Conservation (phyloP, 1,140 invertebrate genomes). For the Thaumatotibia leucotreta region DNA sequence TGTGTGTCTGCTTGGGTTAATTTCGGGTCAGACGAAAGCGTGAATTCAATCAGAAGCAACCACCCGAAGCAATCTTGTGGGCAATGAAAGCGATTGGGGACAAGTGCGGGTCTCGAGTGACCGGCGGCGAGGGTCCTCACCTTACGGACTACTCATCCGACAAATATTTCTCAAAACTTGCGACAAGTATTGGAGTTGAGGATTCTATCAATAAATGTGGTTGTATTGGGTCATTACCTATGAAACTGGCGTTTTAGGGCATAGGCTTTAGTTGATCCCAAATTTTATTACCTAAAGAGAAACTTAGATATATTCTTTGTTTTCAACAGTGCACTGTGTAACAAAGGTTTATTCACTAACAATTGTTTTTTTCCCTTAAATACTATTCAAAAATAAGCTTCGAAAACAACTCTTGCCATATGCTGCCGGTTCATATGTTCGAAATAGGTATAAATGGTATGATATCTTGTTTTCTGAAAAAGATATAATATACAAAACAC, state of each 20-base stretch:
- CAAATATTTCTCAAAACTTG: slow-evolving; percentile 33
- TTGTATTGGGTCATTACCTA: background rate
- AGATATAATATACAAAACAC: no score
- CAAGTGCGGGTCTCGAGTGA: slow-evolving; percentile 45
- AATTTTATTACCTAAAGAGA: no score
- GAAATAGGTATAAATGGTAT: no score
- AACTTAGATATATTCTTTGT: no score
- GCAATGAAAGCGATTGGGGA: slow-evolving; percentile 55
- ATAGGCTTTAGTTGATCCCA: no score
- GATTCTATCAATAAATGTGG: background rate
- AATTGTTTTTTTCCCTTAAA: no score
- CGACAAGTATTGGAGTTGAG: slow-evolving; percentile 2
- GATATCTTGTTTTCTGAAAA: no score
- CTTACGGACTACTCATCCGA: slow-evolving; percentile 36
- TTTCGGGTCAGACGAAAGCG: slow-evolving; percentile 47
- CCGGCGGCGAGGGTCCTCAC: slow-evolving; percentile 46
- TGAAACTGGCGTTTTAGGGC: background rate
- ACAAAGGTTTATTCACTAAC: no score
- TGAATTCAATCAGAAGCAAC: slow-evolving; percentile 71
- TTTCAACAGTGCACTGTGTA: no score
- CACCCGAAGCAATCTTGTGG: slow-evolving; percentile 60
- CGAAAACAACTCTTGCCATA: no score
- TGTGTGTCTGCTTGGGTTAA: slow-evolving; percentile 59
- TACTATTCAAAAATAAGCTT: no score
- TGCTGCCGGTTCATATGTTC: no score